These are phyloP conservation scores for Rhadinocentrus ornatus DNA, from an alignment of 2,797 vertebrate genomes.

Conservation along the genomic window DNA sequence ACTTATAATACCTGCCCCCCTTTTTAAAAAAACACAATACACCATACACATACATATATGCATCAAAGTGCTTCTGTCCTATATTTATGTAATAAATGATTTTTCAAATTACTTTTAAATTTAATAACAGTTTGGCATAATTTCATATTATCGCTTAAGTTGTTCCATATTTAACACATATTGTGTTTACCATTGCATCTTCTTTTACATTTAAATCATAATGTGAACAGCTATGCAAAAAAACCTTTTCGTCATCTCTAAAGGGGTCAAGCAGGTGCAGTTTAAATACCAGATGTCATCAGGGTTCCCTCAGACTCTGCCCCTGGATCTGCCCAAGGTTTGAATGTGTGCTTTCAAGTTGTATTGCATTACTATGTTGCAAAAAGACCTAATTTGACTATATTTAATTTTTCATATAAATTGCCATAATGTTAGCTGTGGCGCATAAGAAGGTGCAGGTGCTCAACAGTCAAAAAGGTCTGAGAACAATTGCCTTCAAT, in stretches of 20 bases:
- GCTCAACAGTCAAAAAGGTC: background rate
- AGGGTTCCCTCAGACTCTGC: too few relatives aligned
- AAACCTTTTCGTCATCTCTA: background rate
- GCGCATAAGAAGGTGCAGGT: background rate
- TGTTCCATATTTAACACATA: too few relatives aligned
- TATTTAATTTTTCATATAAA: background rate
- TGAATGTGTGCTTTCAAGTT: background rate
- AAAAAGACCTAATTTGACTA: background rate
- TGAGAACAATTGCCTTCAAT: background rate
- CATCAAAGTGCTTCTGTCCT: too few relatives aligned
- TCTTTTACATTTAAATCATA: background rate
- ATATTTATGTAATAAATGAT: too few relatives aligned
- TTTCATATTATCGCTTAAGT: too few relatives aligned
- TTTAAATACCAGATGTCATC: background rate
- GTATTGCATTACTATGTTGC: background rate
- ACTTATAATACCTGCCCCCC: too few relatives aligned
- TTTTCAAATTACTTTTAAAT: too few relatives aligned
- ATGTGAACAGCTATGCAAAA: background rate
- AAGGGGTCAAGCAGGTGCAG: background rate
- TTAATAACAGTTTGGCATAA: too few relatives aligned
- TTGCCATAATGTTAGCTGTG: background rate
- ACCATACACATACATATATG: too few relatives aligned
- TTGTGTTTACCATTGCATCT: too few relatives aligned
- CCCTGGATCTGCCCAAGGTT: too few relatives aligned
- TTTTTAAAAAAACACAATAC: too few relatives aligned